Evolutionary conservation across 1,140 invertebrate species (phyloP).

Genomic region (Riptortus pedestris): DNA sequence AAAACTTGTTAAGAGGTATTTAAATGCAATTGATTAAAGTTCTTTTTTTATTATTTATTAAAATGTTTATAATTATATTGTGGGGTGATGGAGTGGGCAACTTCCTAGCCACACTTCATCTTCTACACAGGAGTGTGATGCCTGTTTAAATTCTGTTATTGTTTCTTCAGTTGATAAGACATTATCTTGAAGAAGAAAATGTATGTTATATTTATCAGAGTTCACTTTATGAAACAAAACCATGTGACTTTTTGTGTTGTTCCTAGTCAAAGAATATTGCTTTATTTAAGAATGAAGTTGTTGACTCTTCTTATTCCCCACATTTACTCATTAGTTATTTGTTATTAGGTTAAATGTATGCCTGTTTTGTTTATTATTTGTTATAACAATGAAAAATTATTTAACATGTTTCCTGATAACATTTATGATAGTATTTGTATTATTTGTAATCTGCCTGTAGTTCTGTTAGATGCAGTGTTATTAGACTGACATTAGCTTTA

Average conservation of each 20-base stretch:
- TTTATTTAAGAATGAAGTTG: neutral
- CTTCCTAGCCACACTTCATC: neutral
- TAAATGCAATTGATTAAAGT: neutral
- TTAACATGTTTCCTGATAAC: neutral
- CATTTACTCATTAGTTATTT: constrained; percentile 8
- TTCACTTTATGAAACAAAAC: too few species aligned
- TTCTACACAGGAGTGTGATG: neutral
- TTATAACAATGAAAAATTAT: neutral
- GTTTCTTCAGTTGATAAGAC: neutral
- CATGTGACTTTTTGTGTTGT: constrained; percentile 9
- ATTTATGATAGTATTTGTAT: neutral
- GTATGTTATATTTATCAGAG: too few species aligned
- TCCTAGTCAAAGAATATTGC: constrained; percentile 11
- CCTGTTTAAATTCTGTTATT: neutral
- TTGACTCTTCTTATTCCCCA: neutral
- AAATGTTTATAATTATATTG: neutral
- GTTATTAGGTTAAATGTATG: neutral
- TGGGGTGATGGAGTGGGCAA: too few species aligned
- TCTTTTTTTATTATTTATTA: neutral
- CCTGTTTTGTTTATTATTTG: neutral
- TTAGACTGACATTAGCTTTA: constrained; percentile 17
- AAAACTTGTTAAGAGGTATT: neutral
- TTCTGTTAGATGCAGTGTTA: constrained; percentile 12
- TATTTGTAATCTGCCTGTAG: constrained; percentile 13
- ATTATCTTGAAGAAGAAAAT: too few species aligned